Evolutionary conservation across 2,113 vertebrate genomes (phyloP).

Genomic region (Bambusicola thoracicus): DNA sequence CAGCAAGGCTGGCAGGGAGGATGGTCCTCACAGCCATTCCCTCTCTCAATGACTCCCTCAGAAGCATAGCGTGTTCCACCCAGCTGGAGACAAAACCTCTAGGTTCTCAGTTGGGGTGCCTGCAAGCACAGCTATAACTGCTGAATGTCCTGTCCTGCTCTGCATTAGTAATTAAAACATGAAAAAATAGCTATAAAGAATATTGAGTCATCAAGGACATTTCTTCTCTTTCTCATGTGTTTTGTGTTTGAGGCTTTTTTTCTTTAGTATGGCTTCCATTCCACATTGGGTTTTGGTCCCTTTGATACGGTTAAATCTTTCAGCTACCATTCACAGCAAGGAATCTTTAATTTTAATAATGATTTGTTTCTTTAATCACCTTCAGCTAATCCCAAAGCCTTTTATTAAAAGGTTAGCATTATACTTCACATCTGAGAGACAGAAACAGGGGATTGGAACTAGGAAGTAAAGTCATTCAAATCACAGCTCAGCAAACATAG

Average conservation of each 20-base stretch:
- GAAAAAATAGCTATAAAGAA: background rate
- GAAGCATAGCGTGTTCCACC: background rate
- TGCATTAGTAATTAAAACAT: fast-evolving
- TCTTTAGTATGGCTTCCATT: background rate
- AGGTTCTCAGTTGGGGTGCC: fast-evolving
- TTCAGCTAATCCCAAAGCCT: background rate
- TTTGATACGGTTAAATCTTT: background rate
- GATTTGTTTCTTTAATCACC: background rate
- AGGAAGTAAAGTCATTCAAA: background rate
- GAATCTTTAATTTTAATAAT: background rate
- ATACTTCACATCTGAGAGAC: background rate
- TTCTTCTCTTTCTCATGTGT: background rate
- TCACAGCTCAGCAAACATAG: background rate
- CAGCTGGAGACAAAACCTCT: fast-evolving
- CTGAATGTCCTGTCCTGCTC: background rate
- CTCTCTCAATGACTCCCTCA: background rate
- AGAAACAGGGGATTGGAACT: background rate
- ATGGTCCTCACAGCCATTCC: background rate
- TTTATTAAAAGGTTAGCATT: background rate
- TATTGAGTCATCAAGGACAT: background rate
- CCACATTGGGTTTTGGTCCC: background rate
- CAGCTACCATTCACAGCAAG: fast-evolving
- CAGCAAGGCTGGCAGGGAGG: background rate
- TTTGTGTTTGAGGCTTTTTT: background rate
- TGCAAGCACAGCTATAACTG: background rate